A percentile compares a stretch with the other conserved stretches of the same genome.
Conservation (phyloP, 2,113 vertebrate genomes). For the Austrofundulus limnaeus region DNA sequence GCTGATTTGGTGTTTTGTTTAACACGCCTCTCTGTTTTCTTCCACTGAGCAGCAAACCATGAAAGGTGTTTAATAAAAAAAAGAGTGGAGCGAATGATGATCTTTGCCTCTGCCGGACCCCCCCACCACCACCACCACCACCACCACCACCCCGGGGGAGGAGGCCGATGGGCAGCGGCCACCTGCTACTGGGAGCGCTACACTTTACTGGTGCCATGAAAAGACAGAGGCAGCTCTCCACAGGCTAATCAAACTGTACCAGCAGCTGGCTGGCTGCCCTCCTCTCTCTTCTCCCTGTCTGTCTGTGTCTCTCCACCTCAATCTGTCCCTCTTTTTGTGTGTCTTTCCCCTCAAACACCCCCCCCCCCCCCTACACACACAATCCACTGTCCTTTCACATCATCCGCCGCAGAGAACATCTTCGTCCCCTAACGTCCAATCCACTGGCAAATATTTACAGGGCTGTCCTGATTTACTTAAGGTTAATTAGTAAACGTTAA, state of each 20-base stretch:
- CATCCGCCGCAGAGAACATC: slow-evolving; percentile 66
- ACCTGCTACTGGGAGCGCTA: slow-evolving; percentile 72
- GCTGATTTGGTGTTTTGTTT: slow-evolving; percentile 61
- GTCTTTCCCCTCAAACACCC: slow-evolving; percentile 27
- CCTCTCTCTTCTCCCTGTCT: slow-evolving; percentile 48
- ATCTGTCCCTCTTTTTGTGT: slow-evolving; percentile 31
- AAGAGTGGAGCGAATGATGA: slow-evolving; percentile 50
- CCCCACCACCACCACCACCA: too few species aligned
- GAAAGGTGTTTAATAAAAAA: slow-evolving; percentile 73
- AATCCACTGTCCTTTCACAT: slow-evolving; percentile 7
- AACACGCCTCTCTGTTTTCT: slow-evolving; percentile 50
- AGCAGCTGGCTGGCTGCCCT: slow-evolving; percentile 85
- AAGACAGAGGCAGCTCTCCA: slow-evolving; percentile 75
- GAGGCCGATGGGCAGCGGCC: slow-evolving; percentile 61
- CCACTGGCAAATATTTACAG: slow-evolving; percentile 81
- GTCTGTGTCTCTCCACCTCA: slow-evolving; percentile 40
- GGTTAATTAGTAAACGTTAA: slow-evolving; percentile 81
- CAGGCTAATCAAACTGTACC: slow-evolving; percentile 76
- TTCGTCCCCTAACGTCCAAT: slow-evolving; percentile 67
- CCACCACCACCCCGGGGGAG: slow-evolving; percentile 18
- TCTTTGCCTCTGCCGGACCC: slow-evolving; percentile 46
- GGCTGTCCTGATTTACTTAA: slow-evolving; percentile 76
- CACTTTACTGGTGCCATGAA: slow-evolving; percentile 75
- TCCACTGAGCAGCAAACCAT: slow-evolving; percentile 42
- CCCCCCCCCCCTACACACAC: too few species aligned